A percentile compares a stretch with the other conserved stretches of the same genome.
These are phyloP conservation scores for Picathartes gymnocephalus DNA, from an alignment of 2,113 vertebrate species.

Conservation along the genomic window DNA sequence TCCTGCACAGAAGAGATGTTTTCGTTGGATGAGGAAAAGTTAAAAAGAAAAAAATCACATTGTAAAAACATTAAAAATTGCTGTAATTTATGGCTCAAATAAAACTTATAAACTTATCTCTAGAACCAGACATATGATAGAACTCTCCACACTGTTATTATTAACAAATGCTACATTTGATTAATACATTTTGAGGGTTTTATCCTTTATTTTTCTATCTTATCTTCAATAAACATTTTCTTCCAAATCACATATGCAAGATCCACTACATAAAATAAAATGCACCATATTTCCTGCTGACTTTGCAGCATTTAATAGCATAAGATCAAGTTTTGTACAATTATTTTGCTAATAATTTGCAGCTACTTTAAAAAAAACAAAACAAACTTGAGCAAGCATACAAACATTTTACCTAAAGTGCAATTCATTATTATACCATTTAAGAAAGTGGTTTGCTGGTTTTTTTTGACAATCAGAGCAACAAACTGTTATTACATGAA, in stretches of 20 bases:
- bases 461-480: background rate
- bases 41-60: background rate
- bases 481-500: background rate
- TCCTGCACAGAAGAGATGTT: background rate
- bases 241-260: background rate
- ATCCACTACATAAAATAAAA: background rate
- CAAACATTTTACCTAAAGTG: background rate
- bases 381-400: background rate
- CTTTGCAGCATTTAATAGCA: constrained; percentile 16
- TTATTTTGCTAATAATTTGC: background rate
- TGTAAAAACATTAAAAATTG: background rate
- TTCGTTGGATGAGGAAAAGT: background rate
- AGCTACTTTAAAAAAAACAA: constrained; percentile 3
- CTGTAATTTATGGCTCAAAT: background rate
- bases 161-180: background rate
- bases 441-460: background rate
- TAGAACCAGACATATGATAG: background rate
- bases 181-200: background rate
- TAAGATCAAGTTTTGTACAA: background rate
- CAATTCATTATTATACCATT: background rate
- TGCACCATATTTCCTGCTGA: background rate
- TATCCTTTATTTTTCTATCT: background rate
- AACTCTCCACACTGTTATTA: background rate
- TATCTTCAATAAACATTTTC: background rate
- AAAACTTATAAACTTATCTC: background rate